Base-by-base conservation (phyloP, 2,797 vertebrate genomes). In the Sparus aurata region DNA sequence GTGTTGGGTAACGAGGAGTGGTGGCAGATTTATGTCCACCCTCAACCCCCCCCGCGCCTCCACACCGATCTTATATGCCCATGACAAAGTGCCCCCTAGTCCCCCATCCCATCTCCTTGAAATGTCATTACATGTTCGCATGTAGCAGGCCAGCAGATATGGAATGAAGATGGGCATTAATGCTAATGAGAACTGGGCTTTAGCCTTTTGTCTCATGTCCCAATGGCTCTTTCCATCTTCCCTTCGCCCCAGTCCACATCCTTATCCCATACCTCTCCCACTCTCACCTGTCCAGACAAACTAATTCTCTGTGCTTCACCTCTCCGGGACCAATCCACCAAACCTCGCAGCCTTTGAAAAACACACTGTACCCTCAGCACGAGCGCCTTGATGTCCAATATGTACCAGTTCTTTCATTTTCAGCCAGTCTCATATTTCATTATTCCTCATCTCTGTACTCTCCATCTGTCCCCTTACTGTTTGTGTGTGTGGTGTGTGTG, bases 121-220 rank as follows among this genome's bases (percentile, higher is more conserved):
- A 93, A 95, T 93, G 94, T 93, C 93, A 94, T 95, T 95, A 94
- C 89, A 89, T 91, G 90, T 93, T 93, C 80, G 34, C 74, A 62
- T 80, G 83, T 46, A 90, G 88, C 86, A 49, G 81, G 69, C 79
- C 74, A 65, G 89, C 75, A 74, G 80, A 89, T 84, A 91, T 83
- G 86, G 88, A 90, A 86, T 75, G 87, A 75, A 88, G 91, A 92
- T 70, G 86, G 82, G 86, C 92, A 84, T 91, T 93, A 92, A 93
- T 90, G 92, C 88, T 94, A 88, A 94, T 93, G 93, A 94, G 92
- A 90, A 92, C 27, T 90, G 90, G 92, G 90, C 64, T 89, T 86
- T 85, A 87, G 92, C 84, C 90, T 90, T 94, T 88, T 86, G 74
- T 91, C 85, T 91, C 65, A 25, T 61, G 79, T 86, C 88, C 83